Evolutionary conservation across 2,113 vertebrate species (phyloP), one percentile per base, ranked within the genome.

Genomic region (Caranx ignobilis): DNA sequence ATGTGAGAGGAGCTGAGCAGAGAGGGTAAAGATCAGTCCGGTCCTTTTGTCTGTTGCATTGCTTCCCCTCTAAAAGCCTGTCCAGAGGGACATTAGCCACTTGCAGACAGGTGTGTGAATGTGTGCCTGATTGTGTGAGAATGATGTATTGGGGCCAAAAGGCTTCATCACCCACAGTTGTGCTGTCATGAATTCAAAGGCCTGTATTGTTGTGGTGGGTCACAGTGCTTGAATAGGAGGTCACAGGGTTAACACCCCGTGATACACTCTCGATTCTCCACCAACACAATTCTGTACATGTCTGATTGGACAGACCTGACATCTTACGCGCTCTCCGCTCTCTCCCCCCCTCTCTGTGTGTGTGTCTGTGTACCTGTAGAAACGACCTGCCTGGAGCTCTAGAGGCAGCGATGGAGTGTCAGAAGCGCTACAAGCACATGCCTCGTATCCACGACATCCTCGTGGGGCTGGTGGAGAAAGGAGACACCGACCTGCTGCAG

Each of bases 401-500:
- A 21, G 94, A 97, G 12, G 94, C 95, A 2, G 32, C 82, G 4
- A 39, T 95, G 41, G 93, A 93, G 62, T 97, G 95, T 91, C 89
- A 90, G 2, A 93, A 93, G 79, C 96, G 94, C 80, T 98, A 97
- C 89, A 94, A 90, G 54, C 77, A 91, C 57, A 18, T 96, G 60
- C 96, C 96, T 61, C 93, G 95, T 71, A 88, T 97, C 65, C 97
- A 98, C 64, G 95, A 97, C 82, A 43, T 99, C 92, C 89, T 95
- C 43, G 96, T 96, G 19, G 92, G 31, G 65, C 92, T 99, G 89
- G 90, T 99, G 92, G 95, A 98, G 85, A 96, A 95, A 81, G 97
- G 96, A 82, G 94, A 98, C 18, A 95, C 96, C 0, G 96, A 97
- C 16, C 91, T 95, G 19, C 95, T 99, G 71, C 96, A 98, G 61